Conservation (phyloP, 2,797 vertebrate species). For the Nyctalus aviator region DNA sequence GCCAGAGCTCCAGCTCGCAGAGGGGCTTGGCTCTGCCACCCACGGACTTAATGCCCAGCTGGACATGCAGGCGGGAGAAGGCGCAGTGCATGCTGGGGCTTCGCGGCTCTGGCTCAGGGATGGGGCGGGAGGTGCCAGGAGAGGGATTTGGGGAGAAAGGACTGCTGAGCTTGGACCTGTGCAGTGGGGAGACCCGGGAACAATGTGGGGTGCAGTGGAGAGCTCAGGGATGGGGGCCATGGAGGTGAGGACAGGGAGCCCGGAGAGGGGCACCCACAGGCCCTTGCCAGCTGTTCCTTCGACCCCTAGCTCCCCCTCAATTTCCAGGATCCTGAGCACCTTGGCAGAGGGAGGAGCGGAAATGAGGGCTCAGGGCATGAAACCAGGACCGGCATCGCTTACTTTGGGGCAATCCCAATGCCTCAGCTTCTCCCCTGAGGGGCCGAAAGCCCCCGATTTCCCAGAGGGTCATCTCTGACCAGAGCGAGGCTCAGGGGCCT, state of each 20-base stretch:
- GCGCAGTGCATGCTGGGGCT: rapidly evolving
- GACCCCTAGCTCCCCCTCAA: no score
- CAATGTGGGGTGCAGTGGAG: neutral
- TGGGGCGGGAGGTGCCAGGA: rapidly evolving
- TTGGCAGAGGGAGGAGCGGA: neutral
- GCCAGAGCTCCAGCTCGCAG: neutral
- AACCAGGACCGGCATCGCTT: neutral
- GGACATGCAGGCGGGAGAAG: neutral
- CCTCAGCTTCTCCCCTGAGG: neutral
- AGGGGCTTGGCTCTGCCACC: neutral
- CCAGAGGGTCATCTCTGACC: neutral
- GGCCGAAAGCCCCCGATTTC: neutral
- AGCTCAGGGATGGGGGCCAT: neutral
- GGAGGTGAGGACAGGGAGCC: neutral
- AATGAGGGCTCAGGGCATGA: neutral
- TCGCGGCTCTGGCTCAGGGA: rapidly evolving
- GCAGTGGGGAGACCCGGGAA: neutral
- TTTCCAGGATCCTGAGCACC: neutral
- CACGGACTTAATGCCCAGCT: neutral
- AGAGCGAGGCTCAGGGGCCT: neutral
- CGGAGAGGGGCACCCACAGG: neutral
- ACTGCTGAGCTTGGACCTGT: neutral
- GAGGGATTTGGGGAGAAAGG: neutral
- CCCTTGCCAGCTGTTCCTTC: rapidly evolving
- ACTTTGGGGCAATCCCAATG: neutral